These are phyloP conservation scores for Cynopterus sphinx DNA, from an alignment of 2,797 vertebrate species.

Conservation along the genomic window DNA sequence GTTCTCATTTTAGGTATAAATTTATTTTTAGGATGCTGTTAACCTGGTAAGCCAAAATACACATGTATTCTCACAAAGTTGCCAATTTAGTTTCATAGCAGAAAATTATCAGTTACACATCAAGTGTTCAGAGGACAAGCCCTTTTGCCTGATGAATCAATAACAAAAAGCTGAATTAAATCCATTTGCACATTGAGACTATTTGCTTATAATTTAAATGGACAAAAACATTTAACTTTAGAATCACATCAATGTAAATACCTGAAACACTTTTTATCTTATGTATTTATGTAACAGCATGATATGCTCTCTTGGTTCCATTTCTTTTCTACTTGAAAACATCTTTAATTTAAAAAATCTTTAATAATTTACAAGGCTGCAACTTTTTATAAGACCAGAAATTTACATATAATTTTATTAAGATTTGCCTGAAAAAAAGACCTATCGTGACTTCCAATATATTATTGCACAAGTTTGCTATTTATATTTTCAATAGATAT, in stretches of 20 bases:
- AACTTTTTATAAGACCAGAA: not conserved
- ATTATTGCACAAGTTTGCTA: not conserved
- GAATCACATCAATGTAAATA: not conserved
- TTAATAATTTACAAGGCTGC: not conserved
- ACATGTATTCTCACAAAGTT: not conserved
- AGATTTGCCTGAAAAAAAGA: not conserved
- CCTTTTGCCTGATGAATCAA: not conserved
- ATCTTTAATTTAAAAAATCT: slow-evolving; percentile 18
- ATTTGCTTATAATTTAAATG: not conserved
- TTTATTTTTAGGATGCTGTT: not conserved
- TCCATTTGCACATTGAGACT: not conserved
- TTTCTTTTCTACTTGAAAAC: slow-evolving; percentile 44
- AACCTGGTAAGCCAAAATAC: not conserved
- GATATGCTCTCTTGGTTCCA: not conserved
- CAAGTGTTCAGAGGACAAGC: not conserved
- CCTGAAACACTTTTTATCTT: not conserved
- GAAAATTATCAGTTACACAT: not conserved
- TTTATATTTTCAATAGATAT: not conserved
- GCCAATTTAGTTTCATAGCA: not conserved
- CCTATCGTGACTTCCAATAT: not conserved
- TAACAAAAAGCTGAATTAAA: slow-evolving; percentile 5
- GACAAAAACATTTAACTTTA: not conserved
- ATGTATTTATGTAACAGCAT: not conserved
- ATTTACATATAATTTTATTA: not conserved
- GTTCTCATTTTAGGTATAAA: not conserved